Evolutionary conservation across 1,140 invertebrate genomes (phyloP).

Genomic region (Achatina immaculata): DNA sequence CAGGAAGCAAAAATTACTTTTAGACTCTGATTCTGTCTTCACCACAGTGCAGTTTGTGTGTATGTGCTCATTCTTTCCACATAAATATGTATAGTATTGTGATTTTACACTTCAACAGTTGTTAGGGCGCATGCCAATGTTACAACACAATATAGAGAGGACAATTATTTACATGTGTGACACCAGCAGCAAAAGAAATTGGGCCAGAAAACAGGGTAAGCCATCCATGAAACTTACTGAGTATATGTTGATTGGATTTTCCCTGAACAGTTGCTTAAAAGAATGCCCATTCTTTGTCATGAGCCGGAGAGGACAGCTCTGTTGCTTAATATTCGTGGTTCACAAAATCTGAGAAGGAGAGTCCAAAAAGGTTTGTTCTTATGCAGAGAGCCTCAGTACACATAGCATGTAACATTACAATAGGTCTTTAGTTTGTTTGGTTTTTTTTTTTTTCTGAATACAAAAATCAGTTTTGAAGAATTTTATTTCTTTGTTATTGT

Average conservation of each 20-base stretch:
- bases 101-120: constrained; percentile 1
- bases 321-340: constrained; percentile 6
- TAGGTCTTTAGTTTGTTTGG: too few relatives aligned
- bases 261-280: neutral
- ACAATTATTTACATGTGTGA: constrained; percentile 1
- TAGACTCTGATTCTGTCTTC: too few relatives aligned
- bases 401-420: too few relatives aligned
- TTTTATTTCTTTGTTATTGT: too few relatives aligned
- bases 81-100: too few relatives aligned
- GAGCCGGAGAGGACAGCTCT: constrained; percentile 4
- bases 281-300: constrained; percentile 11
- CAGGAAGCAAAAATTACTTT: too few relatives aligned
- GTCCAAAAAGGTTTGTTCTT: neutral
- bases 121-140: constrained; percentile 7
- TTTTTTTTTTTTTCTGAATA: too few relatives aligned
- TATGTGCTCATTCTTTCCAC: too few relatives aligned
- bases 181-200: neutral
- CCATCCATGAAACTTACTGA: neutral
- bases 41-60: too few relatives aligned
- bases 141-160: neutral
- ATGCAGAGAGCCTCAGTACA: too few relatives aligned
- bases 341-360: constrained; percentile 5
- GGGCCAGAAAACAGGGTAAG: neutral
- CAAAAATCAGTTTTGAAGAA: too few relatives aligned
- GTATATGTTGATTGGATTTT: neutral